Base-by-base conservation (phyloP, 2,113 vertebrate genomes). In the Chascanopsetta lugubris region DNA sequence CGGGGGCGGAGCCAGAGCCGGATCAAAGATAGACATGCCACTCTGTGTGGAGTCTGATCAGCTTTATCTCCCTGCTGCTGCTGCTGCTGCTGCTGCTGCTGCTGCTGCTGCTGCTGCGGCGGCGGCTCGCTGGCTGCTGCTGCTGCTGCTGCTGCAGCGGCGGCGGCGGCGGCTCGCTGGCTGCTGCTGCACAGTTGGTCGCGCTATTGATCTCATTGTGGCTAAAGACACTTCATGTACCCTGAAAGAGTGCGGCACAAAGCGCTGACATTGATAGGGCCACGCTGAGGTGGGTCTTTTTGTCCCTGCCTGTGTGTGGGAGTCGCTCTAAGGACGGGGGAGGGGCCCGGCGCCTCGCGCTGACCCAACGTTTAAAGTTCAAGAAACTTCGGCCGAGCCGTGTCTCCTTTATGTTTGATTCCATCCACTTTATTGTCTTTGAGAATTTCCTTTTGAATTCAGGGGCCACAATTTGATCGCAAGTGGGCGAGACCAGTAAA, bases 261-360 rank as follows among this genome's bases (percentile, higher is more conserved):
- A 89, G 86, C 84, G 53, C 78, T 88, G 91, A 92, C 89, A 93
- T 84, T 90, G 90, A 92, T 90, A 92, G 88, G 83, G 72, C 87
- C 84, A 80, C 86, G 85, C 85, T 65, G 89, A 90, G 87, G 87
- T 88, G 83, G 82, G 84, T 88, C 87, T 87, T 90, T 88, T 89
- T 90, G 88, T 90, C 69, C 83, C 68, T 78, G 85, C 67, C 85
- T 90, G 84, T 91, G 87, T 91, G 88, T 84, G 87, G 80, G 89
- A 86, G 73, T 73, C 50, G 72, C 72, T 51, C 75, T 79, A 68
- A 80, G 59, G 76, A 71, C 79, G 70, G 77, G 84, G 83, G 85
- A 80, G 67, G 88, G 86, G 81, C 69, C n/a, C 71, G 43, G 79
- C 29, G 77, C 68, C 71, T 80, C 53, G 69, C 85, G 79, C 76